These are phyloP conservation scores for Salvelinus fontinalis DNA, from an alignment of 2,113 vertebrate genomes.

Conservation along the genomic window DNA sequence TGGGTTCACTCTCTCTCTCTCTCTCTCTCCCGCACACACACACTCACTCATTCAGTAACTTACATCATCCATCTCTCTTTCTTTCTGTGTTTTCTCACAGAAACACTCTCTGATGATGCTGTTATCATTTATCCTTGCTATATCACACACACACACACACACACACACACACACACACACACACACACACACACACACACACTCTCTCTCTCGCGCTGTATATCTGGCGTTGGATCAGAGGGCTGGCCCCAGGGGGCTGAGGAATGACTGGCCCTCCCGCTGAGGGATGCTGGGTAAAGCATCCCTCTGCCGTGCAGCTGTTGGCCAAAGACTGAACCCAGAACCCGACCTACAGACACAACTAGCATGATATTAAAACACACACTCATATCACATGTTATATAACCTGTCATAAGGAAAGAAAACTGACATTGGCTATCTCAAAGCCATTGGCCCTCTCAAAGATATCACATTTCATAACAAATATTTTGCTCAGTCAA, in stretches of 20 bases:
- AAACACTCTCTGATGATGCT: conserved; percentile 7
- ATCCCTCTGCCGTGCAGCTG: not conserved
- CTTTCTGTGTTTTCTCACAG: not conserved
- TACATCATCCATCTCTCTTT: too few relatives aligned
- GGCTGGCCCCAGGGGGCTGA: not conserved
- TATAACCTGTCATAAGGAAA: too few relatives aligned
- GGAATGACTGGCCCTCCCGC: conserved; percentile 4
- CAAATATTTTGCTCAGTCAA: not conserved
- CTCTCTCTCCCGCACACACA: not conserved
- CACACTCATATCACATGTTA: too few relatives aligned
- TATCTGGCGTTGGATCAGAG: not conserved
- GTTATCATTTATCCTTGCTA: not conserved
- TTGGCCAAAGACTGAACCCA: not conserved
- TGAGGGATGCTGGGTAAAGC: conserved; percentile 5
- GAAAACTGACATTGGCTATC: too few relatives aligned
- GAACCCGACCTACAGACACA: not conserved
- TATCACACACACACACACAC: not conserved
- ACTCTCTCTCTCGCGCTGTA: not conserved
- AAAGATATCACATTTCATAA: not conserved
- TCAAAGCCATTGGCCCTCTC: too few relatives aligned
- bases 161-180: not conserved
- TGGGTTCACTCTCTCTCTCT: not conserved
- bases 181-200: not conserved
- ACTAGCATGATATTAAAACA: not conserved
- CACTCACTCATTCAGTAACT: too few relatives aligned